These are phyloP conservation scores for Danio tinwini DNA, from an alignment of 2,797 vertebrate species.

Conservation along the genomic window DNA sequence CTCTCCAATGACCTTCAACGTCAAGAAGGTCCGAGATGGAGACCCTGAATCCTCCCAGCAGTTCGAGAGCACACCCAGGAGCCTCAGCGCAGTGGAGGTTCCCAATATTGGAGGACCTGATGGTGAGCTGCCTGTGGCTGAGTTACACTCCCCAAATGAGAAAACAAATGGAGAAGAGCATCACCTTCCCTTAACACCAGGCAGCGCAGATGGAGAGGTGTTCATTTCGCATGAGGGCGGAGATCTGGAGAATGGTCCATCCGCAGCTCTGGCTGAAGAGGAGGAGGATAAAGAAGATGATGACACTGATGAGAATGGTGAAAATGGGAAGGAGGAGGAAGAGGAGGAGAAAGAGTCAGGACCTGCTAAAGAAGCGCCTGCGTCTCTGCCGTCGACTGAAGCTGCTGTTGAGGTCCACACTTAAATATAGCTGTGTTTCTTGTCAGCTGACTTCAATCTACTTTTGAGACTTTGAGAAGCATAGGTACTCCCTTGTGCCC, in stretches of 20 bases:
- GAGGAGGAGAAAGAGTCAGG: slow-evolving; percentile 65
- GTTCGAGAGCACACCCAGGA: slow-evolving; percentile 45
- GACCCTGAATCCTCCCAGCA: slow-evolving; percentile 67
- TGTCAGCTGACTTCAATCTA: slow-evolving; percentile 26
- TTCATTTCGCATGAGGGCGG: slow-evolving; percentile 66
- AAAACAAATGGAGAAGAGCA: slow-evolving; percentile 63
- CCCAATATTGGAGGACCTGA: slow-evolving; percentile 71
- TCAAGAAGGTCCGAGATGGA: slow-evolving; percentile 86
- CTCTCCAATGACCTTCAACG: slow-evolving; percentile 83
- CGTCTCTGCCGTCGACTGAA: slow-evolving; percentile 59
- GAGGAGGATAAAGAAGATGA: slow-evolving; percentile 68
- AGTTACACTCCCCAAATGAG: slow-evolving; percentile 74
- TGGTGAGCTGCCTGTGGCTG: slow-evolving; percentile 70
- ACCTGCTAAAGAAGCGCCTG: slow-evolving; percentile 48
- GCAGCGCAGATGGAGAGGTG: slow-evolving; percentile 65
- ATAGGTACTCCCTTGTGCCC: slow-evolving; percentile 33
- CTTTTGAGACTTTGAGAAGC: slow-evolving; percentile 37
- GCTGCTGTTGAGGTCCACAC: slow-evolving; percentile 70
- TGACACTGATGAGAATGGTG: slow-evolving; percentile 63
- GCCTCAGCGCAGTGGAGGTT: slow-evolving; percentile 76
- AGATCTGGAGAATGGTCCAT: slow-evolving; percentile 64
- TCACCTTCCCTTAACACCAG: slow-evolving; percentile 60
- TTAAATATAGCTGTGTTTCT: slow-evolving; percentile 61
- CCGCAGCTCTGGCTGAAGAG: slow-evolving; percentile 63
- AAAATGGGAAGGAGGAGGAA: slow-evolving; percentile 61